phyloP scores from a whole-genome alignment of 2,113 vertebrate species.

The Neofelis nebulosa region DNA sequence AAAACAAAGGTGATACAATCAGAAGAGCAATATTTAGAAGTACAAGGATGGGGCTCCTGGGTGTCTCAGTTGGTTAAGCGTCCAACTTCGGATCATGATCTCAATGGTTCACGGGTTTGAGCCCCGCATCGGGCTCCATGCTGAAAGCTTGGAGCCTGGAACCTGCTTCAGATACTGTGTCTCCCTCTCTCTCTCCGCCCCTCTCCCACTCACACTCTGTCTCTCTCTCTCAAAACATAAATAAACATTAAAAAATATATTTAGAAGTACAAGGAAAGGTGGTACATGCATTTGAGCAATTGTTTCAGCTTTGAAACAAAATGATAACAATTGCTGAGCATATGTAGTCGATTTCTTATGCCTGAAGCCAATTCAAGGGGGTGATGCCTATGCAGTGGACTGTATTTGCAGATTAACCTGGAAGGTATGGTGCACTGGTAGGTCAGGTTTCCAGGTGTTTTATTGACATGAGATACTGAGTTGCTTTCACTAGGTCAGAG shows the following conservation, averaged over 20 bases:
- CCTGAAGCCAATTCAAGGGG: not conserved
- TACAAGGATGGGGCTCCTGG: not conserved
- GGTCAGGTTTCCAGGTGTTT: not conserved
- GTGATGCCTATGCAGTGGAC: accelerated
- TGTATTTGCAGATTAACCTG: not conserved
- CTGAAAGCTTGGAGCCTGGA: too few species aligned
- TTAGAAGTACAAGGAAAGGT: not conserved
- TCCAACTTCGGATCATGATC: too few species aligned
- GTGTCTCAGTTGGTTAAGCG: too few species aligned
- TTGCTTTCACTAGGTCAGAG: not conserved
- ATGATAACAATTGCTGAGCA: not conserved
- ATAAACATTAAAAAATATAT: not conserved
- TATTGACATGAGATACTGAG: not conserved
- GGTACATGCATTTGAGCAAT: not conserved
- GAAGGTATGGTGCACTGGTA: not conserved
- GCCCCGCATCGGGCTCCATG: too few species aligned
- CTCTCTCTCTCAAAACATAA: too few species aligned
- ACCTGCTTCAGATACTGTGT: too few species aligned
- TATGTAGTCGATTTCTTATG: not conserved
- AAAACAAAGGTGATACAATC: not conserved
- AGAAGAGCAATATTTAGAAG: not conserved
- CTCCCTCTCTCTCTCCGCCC: too few species aligned
- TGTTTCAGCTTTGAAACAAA: not conserved
- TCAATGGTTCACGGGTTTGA: too few species aligned
- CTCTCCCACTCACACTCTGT: too few species aligned